Base-by-base conservation (phyloP, 2,113 vertebrate genomes). In the Takifugu flavidus region DNA sequence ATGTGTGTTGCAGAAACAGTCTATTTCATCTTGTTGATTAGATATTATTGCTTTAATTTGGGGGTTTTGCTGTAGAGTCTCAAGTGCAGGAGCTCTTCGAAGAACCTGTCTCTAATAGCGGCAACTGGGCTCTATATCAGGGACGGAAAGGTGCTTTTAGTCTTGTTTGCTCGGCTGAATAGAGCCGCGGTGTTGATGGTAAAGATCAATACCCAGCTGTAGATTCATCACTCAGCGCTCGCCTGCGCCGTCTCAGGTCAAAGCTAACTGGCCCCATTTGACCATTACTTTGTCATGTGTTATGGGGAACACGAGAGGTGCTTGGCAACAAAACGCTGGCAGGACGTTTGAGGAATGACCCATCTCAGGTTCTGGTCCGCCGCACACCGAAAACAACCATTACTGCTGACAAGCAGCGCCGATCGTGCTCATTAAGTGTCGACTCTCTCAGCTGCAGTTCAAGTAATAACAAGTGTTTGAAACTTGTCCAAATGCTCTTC, bases 331-430 rank as follows among this genome's bases (percentile, higher is more conserved):
- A 78, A 20, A 74, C 70, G 78, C 65, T 78, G 78, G 76, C 83
- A 83, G 82, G 69, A 83, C 73, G 74, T 84, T 79, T 86, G 85
- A 87, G 59, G 85, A 83, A 85, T 81, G 87, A 80, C 73, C 72
- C 63, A 54, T 46, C 59, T 39, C 28, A 58, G 56, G 54, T 58
- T 67, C 64, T 25, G 85, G 78, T 84, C 87, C 66, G 62, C 61
- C 85, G 82, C 82, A 77, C 87, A 74, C 49, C 67, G 74, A 74
- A 47, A 82, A 84, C 82, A 85, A 60, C 82, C 72, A 89, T 86
- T 87, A 87, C 51, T 53, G 27, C 83, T 81, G 85, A 87, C 83
- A 83, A 80, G 82, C 75, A 71, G 72, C 74, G 79, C 79, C 80
- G 73, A 80, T 80, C 72, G 46, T 44, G 65, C 82, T 88, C 83